Conservation (phyloP, 2,888 invertebrate species). For the Teinopalpus imperialis region DNA sequence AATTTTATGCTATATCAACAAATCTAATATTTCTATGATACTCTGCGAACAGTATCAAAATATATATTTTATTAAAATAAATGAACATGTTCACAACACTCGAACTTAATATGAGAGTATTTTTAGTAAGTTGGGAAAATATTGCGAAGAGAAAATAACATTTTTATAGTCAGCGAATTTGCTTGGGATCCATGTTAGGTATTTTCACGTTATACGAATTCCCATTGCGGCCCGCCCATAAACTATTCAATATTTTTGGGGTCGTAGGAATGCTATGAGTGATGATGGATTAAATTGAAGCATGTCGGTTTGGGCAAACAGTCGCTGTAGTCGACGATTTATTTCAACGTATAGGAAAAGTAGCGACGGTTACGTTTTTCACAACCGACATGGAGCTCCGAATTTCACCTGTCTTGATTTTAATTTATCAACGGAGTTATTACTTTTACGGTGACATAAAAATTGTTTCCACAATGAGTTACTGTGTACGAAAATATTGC, state of each 20-base stretch:
- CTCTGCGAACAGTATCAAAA: no score
- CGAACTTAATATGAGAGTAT: conserved; percentile 28
- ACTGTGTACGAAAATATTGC: no score
- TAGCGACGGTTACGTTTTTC: conserved; percentile 4
- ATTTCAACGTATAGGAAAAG: background rate
- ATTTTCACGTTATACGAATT: conserved; percentile 12
- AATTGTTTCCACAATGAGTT: no score
- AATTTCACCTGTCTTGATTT: conserved; percentile 10
- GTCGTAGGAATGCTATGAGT: conserved; percentile 14
- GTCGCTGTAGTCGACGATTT: background rate
- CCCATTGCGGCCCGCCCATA: conserved; percentile 14
- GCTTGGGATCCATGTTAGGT: conserved; percentile 5
- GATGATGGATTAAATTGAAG: conserved; percentile 23
- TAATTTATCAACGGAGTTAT: conserved; percentile 15
- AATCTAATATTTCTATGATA: no score
- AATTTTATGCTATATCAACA: no score
- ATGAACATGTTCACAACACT: background rate
- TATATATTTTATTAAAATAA: background rate
- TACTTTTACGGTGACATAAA: conserved; percentile 10
- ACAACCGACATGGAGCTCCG: conserved; percentile 1
- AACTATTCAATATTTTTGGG: conserved; percentile 24
- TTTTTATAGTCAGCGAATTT: conserved; percentile 14
- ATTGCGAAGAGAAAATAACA: conserved; percentile 14
- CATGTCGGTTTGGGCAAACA: background rate
- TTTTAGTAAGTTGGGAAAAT: conserved; percentile 22